These are phyloP conservation scores for Montipora foliosa DNA, from an alignment of 64 coral and sea anemone species.

Conservation along the genomic window DNA sequence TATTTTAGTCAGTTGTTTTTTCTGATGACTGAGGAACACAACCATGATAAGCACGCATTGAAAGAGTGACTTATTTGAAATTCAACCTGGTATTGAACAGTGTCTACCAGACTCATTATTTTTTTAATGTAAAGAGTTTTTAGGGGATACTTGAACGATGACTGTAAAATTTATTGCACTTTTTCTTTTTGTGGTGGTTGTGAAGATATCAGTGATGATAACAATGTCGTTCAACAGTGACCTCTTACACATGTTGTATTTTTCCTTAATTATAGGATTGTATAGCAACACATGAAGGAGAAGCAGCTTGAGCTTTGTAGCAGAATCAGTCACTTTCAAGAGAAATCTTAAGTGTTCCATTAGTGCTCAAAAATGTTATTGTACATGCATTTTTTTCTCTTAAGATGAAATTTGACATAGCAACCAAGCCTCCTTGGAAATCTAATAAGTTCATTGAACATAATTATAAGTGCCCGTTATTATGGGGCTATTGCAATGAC, in stretches of 20 bases:
- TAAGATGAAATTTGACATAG: constrained; percentile 6
- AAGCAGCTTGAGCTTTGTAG: background rate
- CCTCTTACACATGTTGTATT: background rate
- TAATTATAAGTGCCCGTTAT: too few relatives aligned
- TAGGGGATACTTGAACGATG: too few relatives aligned
- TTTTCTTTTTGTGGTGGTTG: too few relatives aligned
- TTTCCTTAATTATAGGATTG: background rate
- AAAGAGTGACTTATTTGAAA: too few relatives aligned
- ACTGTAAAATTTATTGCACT: too few relatives aligned
- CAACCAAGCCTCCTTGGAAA: background rate
- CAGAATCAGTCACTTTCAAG: background rate
- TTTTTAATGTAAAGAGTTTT: too few relatives aligned
- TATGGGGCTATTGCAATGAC: background rate
- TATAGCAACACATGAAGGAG: background rate
- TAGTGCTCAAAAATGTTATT: background rate
- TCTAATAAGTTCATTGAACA: too few relatives aligned
- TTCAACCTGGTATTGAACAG: background rate
- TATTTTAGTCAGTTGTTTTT: background rate
- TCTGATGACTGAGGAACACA: too few relatives aligned
- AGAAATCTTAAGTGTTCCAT: background rate
- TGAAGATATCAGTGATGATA: too few relatives aligned
- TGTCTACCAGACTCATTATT: background rate
- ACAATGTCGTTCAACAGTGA: too few relatives aligned
- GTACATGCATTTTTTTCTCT: constrained; percentile 1
- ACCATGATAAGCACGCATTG: too few relatives aligned